phyloP scores from a whole-genome alignment of 2,888 invertebrate genomes.

The Syrphus vitripennis region DNA sequence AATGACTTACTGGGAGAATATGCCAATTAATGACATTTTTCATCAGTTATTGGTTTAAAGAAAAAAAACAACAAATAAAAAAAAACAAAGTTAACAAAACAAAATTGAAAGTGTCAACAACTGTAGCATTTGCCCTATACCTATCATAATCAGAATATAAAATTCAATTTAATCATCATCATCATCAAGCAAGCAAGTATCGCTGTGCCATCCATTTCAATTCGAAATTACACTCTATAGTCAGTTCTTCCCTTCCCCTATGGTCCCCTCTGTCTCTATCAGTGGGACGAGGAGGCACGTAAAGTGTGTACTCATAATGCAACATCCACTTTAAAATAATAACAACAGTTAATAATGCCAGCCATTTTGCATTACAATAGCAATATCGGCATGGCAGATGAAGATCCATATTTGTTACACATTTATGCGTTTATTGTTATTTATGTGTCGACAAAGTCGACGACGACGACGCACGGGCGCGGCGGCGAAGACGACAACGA shows the following conservation, averaged over 20 bases:
- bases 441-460: slow-evolving; percentile 29
- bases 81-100: neutral
- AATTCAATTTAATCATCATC: slow-evolving; percentile 52
- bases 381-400: neutral
- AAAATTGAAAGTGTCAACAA: neutral
- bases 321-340: slow-evolving; percentile 55
- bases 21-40: neutral
- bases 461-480: too few relatives aligned
- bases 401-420: slow-evolving; percentile 25
- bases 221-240: neutral
- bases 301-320: slow-evolving; percentile 19
- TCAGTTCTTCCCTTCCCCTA: neutral
- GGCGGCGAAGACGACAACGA: too few relatives aligned
- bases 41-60: too few relatives aligned
- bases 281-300: neutral
- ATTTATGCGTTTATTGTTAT: slow-evolving; percentile 45
- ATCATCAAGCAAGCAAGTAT: slow-evolving; percentile 23
- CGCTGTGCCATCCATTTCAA: slow-evolving; percentile 62
- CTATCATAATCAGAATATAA: slow-evolving; percentile 58
- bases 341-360: slow-evolving; percentile 44
- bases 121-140: neutral
- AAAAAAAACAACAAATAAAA: neutral
- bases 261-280: neutral
- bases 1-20: too few relatives aligned
- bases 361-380: slow-evolving; percentile 44